Conservation (phyloP, 2,113 vertebrate species). For the Ranitomeya imitator region DNA sequence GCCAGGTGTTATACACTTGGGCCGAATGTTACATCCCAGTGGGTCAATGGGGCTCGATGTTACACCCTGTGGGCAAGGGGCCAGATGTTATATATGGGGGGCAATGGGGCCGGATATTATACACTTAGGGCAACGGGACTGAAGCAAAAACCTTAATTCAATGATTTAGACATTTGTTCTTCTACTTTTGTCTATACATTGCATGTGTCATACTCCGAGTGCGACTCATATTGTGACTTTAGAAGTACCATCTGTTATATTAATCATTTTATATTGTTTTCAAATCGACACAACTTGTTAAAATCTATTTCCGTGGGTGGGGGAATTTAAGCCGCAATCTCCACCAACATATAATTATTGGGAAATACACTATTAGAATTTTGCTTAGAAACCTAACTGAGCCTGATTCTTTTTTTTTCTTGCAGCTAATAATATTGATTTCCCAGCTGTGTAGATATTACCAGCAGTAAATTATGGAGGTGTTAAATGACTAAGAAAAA, state of each 20-base stretch:
- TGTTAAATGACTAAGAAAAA: constrained; percentile 11
- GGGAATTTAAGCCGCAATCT: constrained; percentile 20
- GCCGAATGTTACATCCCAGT: too few relatives aligned
- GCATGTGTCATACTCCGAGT: not conserved
- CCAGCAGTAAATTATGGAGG: constrained; percentile 13
- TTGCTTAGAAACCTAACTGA: not conserved
- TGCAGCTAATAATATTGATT: constrained; percentile 19
- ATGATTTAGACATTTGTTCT: too few relatives aligned
- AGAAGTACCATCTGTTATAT: constrained; percentile 11
- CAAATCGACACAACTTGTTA: constrained; percentile 20
- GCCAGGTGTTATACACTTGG: too few relatives aligned
- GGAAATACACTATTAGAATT: constrained; percentile 8
- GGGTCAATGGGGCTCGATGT: too few relatives aligned
- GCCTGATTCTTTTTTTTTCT: not conserved
- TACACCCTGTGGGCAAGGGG: too few relatives aligned
- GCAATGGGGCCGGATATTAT: too few relatives aligned
- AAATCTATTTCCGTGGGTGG: constrained; percentile 35
- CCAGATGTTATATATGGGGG: too few relatives aligned
- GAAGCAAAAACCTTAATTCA: too few relatives aligned
- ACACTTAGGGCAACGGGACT: too few relatives aligned
- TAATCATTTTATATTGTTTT: constrained; percentile 30
- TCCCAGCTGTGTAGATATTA: constrained; percentile 16
- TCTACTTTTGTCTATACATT: too few relatives aligned
- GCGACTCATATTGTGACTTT: not conserved
- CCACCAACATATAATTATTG: constrained; percentile 18